Evolutionary conservation across 2,797 vertebrate genomes (phyloP), one percentile per base, ranked within the genome.

Genomic region (Pogonophryne albipinna): DNA sequence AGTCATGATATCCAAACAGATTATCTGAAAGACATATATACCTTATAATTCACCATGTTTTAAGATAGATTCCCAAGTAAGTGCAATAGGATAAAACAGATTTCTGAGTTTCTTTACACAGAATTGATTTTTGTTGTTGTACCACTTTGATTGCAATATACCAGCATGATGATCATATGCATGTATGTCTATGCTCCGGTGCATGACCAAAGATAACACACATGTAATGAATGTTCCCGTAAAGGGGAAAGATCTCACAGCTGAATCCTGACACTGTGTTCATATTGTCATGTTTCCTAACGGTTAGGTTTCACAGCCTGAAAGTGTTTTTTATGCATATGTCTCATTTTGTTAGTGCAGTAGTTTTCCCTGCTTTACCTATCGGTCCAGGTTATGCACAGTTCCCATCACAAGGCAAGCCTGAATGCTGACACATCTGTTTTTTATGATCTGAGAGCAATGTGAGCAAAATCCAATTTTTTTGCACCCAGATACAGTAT

Each of bases 381-480:
- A 31, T 51, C 57, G 15, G 20, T 81, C 86, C 83, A 87, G 73
- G 51, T 71, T 66, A 51, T 64, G 49, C 49, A 47, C 70, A 81
- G 55, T 85, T 86, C 85, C 87, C 80, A 86, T 90, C 86, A 85
- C 65, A 60, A 59, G 41, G 56, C 45, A n/a, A 31, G 20, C 27
- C 19, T 31, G 23, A 87, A 79, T 8, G 85, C 89, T 91, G 89
- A 89, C 85, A 75, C 73, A 42, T 66, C 74, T 82, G 51, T 83
- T 89, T 83, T 85, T 85, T 84, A 85, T 74, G 65, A 76, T 83
- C 61, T 68, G 50, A 76, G 79, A 83, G 87, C 77, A 90, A 87
- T 80, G 67, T 87, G 86, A 90, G 87, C 23, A 82, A 85, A 89
- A 91, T 89, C 85, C 84, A 80, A 84, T 86, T 66, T 76, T 74